phyloP scores from a whole-genome alignment of 2,113 vertebrate species.

The Serinus canaria region DNA sequence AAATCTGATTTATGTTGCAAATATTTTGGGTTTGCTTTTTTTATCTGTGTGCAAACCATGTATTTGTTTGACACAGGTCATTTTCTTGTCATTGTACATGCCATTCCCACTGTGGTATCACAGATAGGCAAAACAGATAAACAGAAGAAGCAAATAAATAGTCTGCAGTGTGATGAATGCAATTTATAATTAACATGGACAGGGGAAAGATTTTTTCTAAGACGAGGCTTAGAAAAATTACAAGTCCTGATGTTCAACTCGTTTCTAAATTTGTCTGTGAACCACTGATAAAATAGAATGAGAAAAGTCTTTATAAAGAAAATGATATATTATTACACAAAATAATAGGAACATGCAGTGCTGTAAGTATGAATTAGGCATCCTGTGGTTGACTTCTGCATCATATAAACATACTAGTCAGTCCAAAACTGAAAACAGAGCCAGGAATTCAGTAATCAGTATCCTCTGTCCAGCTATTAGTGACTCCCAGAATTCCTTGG shows the following conservation, averaged over 20 bases:
- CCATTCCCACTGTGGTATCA: background rate
- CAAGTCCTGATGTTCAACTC: slow-evolving; percentile 13
- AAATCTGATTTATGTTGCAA: background rate
- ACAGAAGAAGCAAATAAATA: background rate
- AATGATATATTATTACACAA: slow-evolving; percentile 74
- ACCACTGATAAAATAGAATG: slow-evolving; percentile 61
- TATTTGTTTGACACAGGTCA: background rate
- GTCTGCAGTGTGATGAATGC: background rate
- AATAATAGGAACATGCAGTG: slow-evolving; percentile 60
- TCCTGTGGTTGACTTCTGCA: slow-evolving; percentile 60
- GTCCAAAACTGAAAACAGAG: slow-evolving; percentile 17
- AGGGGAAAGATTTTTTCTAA: background rate
- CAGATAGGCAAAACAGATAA: slow-evolving; percentile 14
- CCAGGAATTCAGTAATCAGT: slow-evolving; percentile 8
- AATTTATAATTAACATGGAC: slow-evolving; percentile 25
- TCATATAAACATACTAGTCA: slow-evolving; percentile 35
- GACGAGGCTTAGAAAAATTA: slow-evolving; percentile 41
- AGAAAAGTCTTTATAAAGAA: slow-evolving; percentile 55
- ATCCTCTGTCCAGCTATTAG: slow-evolving; percentile 5
- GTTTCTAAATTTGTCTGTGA: slow-evolving; percentile 60
- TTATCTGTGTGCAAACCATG: background rate
- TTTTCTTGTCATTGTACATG: background rate
- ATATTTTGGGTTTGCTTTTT: background rate
- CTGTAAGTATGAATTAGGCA: slow-evolving; percentile 69
- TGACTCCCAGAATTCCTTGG: background rate